Base-by-base conservation (phyloP, 35 echinoderm and acorn worm genomes). In the Patiria miniata region DNA sequence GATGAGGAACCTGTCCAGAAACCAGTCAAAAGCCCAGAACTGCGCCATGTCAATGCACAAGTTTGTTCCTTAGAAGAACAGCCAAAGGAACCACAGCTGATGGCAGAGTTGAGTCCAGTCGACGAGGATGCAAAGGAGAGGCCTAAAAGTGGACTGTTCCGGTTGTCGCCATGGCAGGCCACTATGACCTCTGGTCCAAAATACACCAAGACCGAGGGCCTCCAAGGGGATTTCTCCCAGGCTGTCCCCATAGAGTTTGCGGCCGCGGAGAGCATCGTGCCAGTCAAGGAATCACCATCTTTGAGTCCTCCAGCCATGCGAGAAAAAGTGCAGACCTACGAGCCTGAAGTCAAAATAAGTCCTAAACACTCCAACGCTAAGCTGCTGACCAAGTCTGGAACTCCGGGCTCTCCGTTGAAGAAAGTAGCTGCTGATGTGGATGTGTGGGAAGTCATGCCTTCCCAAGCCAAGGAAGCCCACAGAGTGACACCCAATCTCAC, bases 331-430 rank as follows among this genome's bases (percentile, higher is more conserved):
- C 26, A 73, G 65, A 73, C 65, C 26, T 60, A n/a, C 28, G 29
- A 73, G 9, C 65, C 65, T 5, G 26, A 73, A 73, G 15, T 73
- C 65, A 73, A 73, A 73, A 34, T 30, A 73, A 73, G 65, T 34
- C 65, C 65, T 9, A 73, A 73, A 10, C 26, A 30, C 14, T 28
- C 65, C 65, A 26, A 26, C 29, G 65, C 65, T 2, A 73, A 73
- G 65, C 26, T 73, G 65, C 65, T 73, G 3, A 28, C 65, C 34
- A 73, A 22, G 65, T 73, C 65, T 4, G 26, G 65, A 32, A 23
- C 14, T 30, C 65, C 65, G 14, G 26, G 65, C 18, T 73, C 65
- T 23, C 65, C 65, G 7, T 26, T 23, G 0, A 73, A 73, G 65
- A 26, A 73, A 15, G 23, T 26, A 32, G 14, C 26, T 30, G 65